Percentiles rank a stretch among this genome's conserved stretches.
Conservation (phyloP, 2,888 invertebrate genomes). For the Cotesia congregata region DNA sequence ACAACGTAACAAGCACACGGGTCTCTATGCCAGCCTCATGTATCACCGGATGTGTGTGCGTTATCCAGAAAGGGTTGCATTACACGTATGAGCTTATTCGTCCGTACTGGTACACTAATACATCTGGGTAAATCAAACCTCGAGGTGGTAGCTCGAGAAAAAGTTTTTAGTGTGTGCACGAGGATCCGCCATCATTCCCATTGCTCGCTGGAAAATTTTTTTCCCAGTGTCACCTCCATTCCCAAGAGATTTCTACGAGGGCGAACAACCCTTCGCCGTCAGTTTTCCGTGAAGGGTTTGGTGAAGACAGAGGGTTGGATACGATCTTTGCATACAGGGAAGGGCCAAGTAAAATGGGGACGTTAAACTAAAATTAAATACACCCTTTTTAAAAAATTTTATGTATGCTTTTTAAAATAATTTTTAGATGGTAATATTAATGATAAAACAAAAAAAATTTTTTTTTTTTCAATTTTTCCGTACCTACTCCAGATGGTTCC, state of each 20-base stretch:
- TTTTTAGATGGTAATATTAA: too few species aligned
- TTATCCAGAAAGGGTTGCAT: conserved; percentile 32
- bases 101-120: conserved; percentile 22
- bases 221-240: conserved; percentile 21
- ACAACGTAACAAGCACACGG: conserved; percentile 11
- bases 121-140: conserved; percentile 13
- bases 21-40: conserved; percentile 21
- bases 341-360: not conserved
- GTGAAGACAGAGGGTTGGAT: conserved; percentile 8
- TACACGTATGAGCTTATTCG: conserved; percentile 18
- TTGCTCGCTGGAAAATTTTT: conserved; percentile 41
- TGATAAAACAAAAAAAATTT: too few species aligned
- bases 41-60: conserved; percentile 26
- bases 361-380: not conserved
- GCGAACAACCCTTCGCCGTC: conserved; percentile 38
- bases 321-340: conserved; percentile 8
- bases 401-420: too few species aligned
- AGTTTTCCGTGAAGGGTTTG: conserved; percentile 33
- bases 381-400: not conserved
- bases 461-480: too few species aligned
- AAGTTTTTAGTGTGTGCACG: conserved; percentile 46
- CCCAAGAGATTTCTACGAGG: conserved; percentile 31
- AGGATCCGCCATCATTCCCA: conserved; percentile 49
- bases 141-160: conserved; percentile 35
- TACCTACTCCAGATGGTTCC: too few species aligned